Evolutionary conservation across 1,140 invertebrate species (phyloP).

Genomic region (Philopotamus ludificatus): DNA sequence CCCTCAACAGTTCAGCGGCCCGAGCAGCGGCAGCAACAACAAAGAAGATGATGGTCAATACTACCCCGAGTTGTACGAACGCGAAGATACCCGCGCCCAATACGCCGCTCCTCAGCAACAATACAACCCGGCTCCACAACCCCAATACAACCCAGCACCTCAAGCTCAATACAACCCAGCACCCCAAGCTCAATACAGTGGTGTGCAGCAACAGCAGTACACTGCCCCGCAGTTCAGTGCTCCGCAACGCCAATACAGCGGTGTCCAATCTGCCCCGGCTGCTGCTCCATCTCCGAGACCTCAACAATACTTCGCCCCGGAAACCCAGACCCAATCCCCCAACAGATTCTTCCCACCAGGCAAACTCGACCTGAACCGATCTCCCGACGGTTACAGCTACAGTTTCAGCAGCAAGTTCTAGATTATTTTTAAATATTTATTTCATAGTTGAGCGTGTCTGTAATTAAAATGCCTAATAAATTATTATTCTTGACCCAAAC

Average conservation of each 20-base stretch:
- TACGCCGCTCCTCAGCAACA: conserved; percentile 47
- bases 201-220: conserved; percentile 50
- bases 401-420: conserved; percentile 64
- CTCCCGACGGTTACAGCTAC: conserved; percentile 80
- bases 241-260: conserved; percentile 51
- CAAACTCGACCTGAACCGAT: conserved; percentile 78
- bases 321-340: conserved; percentile 65
- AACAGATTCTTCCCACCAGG: conserved; percentile 77
- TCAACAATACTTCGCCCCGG: conserved; percentile 53
- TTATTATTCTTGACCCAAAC: conserved; percentile 36
- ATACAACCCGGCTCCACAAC: conserved; percentile 49
- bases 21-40: conserved; percentile 50
- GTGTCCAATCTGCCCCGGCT: conserved; percentile 50
- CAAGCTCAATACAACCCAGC: conserved; percentile 46
- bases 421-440: conserved; percentile 5
- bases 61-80: conserved; percentile 54
- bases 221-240: conserved; percentile 45
- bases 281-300: conserved; percentile 42
- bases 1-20: conserved; percentile 43
- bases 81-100: conserved; percentile 48
- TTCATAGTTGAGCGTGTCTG: conserved; percentile 32
- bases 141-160: conserved; percentile 48
- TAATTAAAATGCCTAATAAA: conserved; percentile 33
- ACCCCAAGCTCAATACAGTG: conserved; percentile 48
- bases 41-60: conserved; percentile 61